Evolutionary conservation across 1,140 invertebrate species (phyloP), one percentile per base, ranked within the genome.

Genomic region (Aphis craccivora): DNA sequence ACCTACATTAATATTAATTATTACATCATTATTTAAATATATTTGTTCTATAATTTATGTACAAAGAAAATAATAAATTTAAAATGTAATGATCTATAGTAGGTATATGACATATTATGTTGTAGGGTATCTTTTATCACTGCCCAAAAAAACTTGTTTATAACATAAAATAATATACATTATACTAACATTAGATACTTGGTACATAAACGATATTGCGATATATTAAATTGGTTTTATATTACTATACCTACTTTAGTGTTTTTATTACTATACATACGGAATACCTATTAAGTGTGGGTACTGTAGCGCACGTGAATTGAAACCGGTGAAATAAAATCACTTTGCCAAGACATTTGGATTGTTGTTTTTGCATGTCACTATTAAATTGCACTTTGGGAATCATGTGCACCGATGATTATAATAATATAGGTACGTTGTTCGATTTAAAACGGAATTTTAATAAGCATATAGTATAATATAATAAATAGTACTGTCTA

Each of bases 401-500:
- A 35, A 35, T n/a, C 11, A 48, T 45, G 86, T 35, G 43, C 14
- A n/a, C 83, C 22, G 40, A 40, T 84, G 40, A 35, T 88, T 88
- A 53, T 88, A 88, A 88, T 35, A 22, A 53, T 76, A 35, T 76
- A 76, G n/a, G 60, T 53, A 88, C 87, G 18, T 48, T 22, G 23
- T n/a, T 51, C n/a, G 20, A 51, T 30, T 55, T 40, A 25, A 55
- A 90, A 55, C 48, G 88, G 88, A 89, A 89, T 89, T 89, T 37
- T 25, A 89, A 90, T 90, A 60, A 40, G 87, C 53, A 55, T 48
- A 83, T 83, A 37, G 3, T 83, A 37, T 84, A 11, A 84, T 83
- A 37, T 84, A 11, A 84, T 84, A 84, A 84, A 40, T 40, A 35
- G 87, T 51, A 37, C 20, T 48, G 86, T 76, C 60, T 4, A 14